These are phyloP conservation scores for Rhineura floridana DNA, from an alignment of 2,113 vertebrate species.

Conservation along the genomic window DNA sequence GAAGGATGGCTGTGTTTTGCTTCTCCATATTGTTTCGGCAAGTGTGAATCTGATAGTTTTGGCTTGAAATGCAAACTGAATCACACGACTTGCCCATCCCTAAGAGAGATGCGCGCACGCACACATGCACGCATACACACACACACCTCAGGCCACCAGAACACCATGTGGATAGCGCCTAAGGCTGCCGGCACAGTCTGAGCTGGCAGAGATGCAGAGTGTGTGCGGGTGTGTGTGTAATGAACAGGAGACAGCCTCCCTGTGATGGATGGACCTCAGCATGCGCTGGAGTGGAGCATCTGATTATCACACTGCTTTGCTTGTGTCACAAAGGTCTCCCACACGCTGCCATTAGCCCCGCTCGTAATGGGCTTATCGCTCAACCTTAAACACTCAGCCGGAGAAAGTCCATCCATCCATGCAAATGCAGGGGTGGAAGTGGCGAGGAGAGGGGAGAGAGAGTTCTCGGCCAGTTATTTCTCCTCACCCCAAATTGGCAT, in stretches of 20 bases:
- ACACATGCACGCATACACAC: no score
- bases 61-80: no score
- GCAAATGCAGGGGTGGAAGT: background rate
- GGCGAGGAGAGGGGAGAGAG: no score
- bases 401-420: conserved; percentile 2
- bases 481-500: background rate
- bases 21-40: no score
- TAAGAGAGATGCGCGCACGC: no score
- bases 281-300: background rate
- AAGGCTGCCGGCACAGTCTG: background rate
- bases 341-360: background rate
- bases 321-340: background rate
- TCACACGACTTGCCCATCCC: no score
- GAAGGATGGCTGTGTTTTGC: no score
- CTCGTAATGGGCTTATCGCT: background rate
- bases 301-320: background rate
- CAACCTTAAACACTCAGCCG: conserved; percentile 12
- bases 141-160: no score
- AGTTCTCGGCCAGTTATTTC: background rate
- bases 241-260: no score
- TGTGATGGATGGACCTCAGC: background rate
- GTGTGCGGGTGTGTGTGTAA: no score
- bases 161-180: no score
- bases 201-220: background rate
- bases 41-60: no score